phyloP scores from a whole-genome alignment of 2,888 invertebrate genomes.

The Melinaea marsaeus region DNA sequence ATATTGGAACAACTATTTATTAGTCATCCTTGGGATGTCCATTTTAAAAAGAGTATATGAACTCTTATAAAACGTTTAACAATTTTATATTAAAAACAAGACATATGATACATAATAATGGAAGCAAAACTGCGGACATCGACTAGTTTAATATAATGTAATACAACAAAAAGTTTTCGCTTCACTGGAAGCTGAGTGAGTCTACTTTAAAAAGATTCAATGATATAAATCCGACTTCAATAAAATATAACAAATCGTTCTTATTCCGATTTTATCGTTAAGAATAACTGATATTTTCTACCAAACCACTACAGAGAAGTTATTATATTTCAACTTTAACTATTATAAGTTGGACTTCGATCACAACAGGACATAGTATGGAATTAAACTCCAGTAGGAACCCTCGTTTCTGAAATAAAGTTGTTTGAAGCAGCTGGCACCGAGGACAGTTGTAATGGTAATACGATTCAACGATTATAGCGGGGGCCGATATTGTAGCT shows the following conservation, averaged over 20 bases:
- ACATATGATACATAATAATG: too few species aligned
- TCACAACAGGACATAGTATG: constrained; percentile 33
- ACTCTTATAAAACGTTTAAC: too few species aligned
- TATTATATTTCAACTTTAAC: constrained; percentile 28
- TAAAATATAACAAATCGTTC: constrained; percentile 4
- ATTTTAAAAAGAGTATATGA: too few species aligned
- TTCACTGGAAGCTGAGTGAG: not conserved
- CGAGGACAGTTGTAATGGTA: constrained; percentile 74
- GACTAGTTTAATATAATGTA: too few species aligned
- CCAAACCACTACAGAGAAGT: constrained; percentile 17
- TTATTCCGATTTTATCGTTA: constrained; percentile 3
- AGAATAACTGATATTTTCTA: constrained; percentile 7
- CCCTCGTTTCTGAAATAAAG: constrained; percentile 56
- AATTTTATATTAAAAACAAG: too few species aligned
- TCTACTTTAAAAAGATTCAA: constrained; percentile 2
- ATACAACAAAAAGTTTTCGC: not conserved
- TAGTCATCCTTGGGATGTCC: constrained; percentile 5
- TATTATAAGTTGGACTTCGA: constrained; percentile 31
- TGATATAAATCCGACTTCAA: not conserved
- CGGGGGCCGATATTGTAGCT: constrained; percentile 45
- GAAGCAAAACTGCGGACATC: too few species aligned
- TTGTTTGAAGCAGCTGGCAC: constrained; percentile 70
- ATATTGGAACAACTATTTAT: constrained; percentile 32
- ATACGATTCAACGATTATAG: constrained; percentile 75
- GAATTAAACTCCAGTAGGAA: constrained; percentile 34